A percentile compares a stretch with the other conserved stretches of the same genome.
Evolutionary conservation across 2,113 vertebrate species (phyloP).

Genomic region (Microcebus jonahi): DNA sequence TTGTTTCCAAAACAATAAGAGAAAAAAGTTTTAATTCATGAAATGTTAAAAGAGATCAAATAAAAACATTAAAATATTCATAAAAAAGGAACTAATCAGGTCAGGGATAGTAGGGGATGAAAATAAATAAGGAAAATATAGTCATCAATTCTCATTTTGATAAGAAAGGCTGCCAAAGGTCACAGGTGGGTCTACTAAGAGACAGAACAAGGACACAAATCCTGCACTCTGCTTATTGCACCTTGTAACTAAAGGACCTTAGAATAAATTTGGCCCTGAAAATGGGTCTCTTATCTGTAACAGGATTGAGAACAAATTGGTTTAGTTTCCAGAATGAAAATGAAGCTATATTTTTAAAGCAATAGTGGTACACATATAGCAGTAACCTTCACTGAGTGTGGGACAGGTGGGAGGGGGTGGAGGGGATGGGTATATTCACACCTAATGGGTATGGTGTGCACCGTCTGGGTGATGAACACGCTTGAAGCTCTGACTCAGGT

Average conservation of each 20-base stretch:
- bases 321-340: slow-evolving; percentile 39
- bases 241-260: background rate
- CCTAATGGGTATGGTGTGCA: too few species aligned
- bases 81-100: background rate
- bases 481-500: too few species aligned
- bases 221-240: background rate
- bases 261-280: background rate
- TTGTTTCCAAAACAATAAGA: slow-evolving; percentile 11
- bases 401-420: too few species aligned
- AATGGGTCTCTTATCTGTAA: background rate
- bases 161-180: background rate
- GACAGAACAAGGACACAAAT: background rate
- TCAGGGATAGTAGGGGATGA: background rate
- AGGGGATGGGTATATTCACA: too few species aligned
- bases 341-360: background rate
- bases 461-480: too few species aligned
- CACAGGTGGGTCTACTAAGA: background rate
- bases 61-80: slow-evolving; percentile 29
- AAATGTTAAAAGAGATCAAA: background rate
- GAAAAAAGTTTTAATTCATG: background rate
- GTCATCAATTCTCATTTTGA: background rate
- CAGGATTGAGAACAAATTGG: background rate
- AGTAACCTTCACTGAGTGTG: too few species aligned
- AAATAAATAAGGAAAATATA: background rate
- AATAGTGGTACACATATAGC: background rate